A percentile compares a stretch with the other conserved stretches of the same genome.
These are phyloP conservation scores for Harpagifer antarcticus DNA, from an alignment of 2,797 vertebrate genomes.

Conservation along the genomic window DNA sequence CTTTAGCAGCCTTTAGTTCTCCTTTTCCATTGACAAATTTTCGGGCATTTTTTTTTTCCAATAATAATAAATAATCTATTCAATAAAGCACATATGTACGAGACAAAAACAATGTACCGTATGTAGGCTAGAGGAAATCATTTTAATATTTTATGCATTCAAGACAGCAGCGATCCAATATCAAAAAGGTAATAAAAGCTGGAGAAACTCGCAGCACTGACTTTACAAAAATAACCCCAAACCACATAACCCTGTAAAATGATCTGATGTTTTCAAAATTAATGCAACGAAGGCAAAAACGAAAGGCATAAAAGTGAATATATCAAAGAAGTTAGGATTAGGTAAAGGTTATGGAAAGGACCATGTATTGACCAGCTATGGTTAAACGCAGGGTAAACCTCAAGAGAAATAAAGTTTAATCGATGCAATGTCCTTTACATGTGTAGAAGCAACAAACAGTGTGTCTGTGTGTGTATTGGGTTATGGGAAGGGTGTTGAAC, in stretches of 20 bases:
- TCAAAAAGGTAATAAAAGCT: slow-evolving; percentile 33
- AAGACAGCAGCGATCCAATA: slow-evolving; percentile 33
- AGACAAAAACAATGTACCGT: slow-evolving; percentile 5
- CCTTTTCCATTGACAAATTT: neutral
- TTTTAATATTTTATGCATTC: slow-evolving; percentile 36
- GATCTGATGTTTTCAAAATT: slow-evolving; percentile 14
- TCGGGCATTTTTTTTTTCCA: neutral
- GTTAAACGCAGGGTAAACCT: slow-evolving; percentile 3
- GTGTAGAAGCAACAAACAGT: slow-evolving; percentile 2
- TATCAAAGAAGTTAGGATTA: neutral
- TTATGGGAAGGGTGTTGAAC: slow-evolving; percentile 1
- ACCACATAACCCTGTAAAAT: neutral
- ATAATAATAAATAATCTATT: slow-evolving; percentile 1
- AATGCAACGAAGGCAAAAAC: neutral
- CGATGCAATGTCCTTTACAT: slow-evolving; percentile 35
- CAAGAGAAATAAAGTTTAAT: slow-evolving; percentile 55
- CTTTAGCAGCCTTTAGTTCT: neutral
- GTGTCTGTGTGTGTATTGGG: neutral
- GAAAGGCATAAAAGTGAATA: neutral
- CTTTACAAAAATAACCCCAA: slow-evolving; percentile 23
- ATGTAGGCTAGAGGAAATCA: slow-evolving; percentile 11
- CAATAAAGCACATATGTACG: neutral
- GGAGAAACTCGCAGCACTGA: neutral
- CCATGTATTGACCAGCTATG: slow-evolving; percentile 18
- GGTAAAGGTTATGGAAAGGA: slow-evolving; percentile 21